These are phyloP conservation scores for Drosophila seguyi DNA, from an alignment of 1,140 invertebrate species.

Conservation along the genomic window DNA sequence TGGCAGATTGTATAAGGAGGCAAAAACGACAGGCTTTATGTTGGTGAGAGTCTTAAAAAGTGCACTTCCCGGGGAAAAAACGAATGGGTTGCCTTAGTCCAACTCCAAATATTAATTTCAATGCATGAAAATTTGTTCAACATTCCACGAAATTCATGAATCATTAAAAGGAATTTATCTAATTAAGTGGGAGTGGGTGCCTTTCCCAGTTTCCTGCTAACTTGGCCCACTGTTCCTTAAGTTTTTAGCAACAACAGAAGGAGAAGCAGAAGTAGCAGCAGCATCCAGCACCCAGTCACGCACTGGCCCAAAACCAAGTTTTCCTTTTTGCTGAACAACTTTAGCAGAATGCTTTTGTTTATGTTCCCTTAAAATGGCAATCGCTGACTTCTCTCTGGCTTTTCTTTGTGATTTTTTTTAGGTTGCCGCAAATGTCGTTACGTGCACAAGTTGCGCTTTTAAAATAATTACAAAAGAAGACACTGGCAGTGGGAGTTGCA, in stretches of 20 bases:
- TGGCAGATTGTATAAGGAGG: neutral
- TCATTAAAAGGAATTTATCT: slow-evolving; percentile 45
- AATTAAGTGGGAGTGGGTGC: slow-evolving; percentile 31
- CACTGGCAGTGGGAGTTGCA: slow-evolving; percentile 11
- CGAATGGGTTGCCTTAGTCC: neutral
- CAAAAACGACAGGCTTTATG: neutral
- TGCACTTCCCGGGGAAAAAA: neutral
- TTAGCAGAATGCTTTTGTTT: slow-evolving; percentile 66
- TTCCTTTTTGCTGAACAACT: slow-evolving; percentile 37
- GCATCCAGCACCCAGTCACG: slow-evolving; percentile 22
- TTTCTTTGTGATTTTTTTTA: slow-evolving; percentile 25
- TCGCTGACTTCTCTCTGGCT: slow-evolving; percentile 62
- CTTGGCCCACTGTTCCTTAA: slow-evolving; percentile 38
- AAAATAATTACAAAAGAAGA: slow-evolving; percentile 77
- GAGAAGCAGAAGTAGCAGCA: too few relatives aligned
- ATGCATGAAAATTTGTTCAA: slow-evolving; percentile 29
- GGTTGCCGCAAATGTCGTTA: slow-evolving; percentile 77
- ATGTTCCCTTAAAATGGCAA: slow-evolving; percentile 78
- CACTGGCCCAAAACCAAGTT: slow-evolving; percentile 31
- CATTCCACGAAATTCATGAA: slow-evolving; percentile 39
- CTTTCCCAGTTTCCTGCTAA: too few relatives aligned
- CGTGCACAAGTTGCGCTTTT: slow-evolving; percentile 82
- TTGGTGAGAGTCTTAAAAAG: neutral
- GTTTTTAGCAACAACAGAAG: neutral
- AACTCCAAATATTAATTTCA: slow-evolving; percentile 21